Percentiles rank a stretch among this genome's conserved stretches.
Evolutionary conservation across 2,113 vertebrate genomes (phyloP).

Genomic region (Pogonocichla stellata): DNA sequence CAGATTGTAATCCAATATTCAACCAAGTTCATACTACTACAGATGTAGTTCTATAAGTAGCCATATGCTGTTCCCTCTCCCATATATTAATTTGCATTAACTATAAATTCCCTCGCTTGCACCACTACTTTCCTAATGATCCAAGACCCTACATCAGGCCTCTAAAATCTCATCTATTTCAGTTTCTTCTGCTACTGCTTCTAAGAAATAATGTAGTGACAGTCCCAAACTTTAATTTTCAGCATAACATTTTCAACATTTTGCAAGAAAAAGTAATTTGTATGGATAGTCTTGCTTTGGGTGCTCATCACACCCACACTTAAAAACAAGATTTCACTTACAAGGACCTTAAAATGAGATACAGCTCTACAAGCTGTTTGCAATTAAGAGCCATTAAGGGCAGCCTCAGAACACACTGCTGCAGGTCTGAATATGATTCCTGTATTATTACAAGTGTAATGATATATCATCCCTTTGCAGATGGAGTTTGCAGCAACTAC

Average conservation of each 20-base stretch:
- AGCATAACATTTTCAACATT: not conserved
- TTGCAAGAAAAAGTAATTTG: not conserved
- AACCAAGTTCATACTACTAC: not conserved
- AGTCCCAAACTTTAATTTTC: not conserved
- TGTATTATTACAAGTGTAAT: not conserved
- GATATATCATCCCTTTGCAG: not conserved
- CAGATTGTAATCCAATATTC: not conserved
- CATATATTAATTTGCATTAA: conserved; percentile 12
- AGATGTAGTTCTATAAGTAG: conserved; percentile 43
- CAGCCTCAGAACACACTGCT: not conserved
- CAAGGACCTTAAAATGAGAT: not conserved
- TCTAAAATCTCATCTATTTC: not conserved
- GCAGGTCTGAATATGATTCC: not conserved
- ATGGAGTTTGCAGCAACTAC: not conserved
- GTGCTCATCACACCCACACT: not conserved
- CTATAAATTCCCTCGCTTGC: not conserved
- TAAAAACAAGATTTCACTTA: not conserved
- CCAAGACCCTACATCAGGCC: not conserved
- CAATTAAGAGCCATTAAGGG: conserved; percentile 7
- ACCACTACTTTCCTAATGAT: not conserved
- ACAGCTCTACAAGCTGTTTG: not conserved
- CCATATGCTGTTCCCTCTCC: conserved; percentile 25
- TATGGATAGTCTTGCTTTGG: not conserved
- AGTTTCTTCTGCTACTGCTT: not conserved
- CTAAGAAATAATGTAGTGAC: not conserved